Base-by-base conservation (phyloP, 2,113 vertebrate species). In the Caretta caretta region DNA sequence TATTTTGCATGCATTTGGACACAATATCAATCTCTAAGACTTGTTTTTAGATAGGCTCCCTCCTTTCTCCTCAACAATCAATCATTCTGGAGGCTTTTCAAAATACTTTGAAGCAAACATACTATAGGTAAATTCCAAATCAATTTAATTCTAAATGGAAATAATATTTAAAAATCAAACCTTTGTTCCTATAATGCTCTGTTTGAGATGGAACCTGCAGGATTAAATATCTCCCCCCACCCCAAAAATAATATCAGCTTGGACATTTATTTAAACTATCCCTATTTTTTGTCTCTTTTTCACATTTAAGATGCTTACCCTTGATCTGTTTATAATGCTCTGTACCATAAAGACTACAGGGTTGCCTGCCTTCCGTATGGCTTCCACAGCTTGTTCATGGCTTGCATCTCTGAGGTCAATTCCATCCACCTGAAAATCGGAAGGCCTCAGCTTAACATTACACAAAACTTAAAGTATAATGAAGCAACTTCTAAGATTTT, bases 381-480 rank as follows among this genome's bases (percentile, higher is more conserved):
- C 99, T 98, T 99, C 99, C 97, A 99, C 99, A 76, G 99, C 99
- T 98, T 99, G 99, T 94, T 99, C 99, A 0, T 99, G 99, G 98
- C 99, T 99, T 83, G 99, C 99, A 94, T 99, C 99, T 98, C 99
- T 99, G 95, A 99, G 98, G 95, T 99, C 99, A 91, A 98, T 99
- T 90, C 99, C 99, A 92, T 99, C 99, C 98, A 99, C 99, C 99
- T 99, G 98, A 93, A 72, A 98, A 98, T 98, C 92, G 98, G 97
- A 98, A 98, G 97, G 95, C 98, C 98, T 98, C 94, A 97, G 94
- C 97, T 98, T 98, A 98, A 97, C 95, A 98, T 93, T 94, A 93
- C 82, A 97, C 93, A 88, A 97, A 98, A 95, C 95, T 98, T 96
- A 17, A 97, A 93, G 81, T 92, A 89, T 94, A 90, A 95, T 29